phyloP scores from a whole-genome alignment of 1,140 invertebrate species.

The Musca vetustissima region DNA sequence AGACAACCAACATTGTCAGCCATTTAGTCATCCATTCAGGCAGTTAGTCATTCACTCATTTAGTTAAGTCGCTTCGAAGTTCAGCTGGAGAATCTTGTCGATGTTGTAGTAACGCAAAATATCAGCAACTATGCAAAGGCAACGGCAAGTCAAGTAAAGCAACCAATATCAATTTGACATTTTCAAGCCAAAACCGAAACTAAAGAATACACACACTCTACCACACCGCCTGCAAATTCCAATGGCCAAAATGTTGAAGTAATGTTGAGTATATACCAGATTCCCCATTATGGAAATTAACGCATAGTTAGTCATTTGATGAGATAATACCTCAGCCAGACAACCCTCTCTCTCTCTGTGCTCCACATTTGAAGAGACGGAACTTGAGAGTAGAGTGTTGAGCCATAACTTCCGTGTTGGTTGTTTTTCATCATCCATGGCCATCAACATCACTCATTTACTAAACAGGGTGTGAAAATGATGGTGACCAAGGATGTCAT shows the following conservation, averaged over 20 bases:
- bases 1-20: too few relatives aligned
- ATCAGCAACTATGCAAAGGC: too few relatives aligned
- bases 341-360: conserved; percentile 20
- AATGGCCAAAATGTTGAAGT: conserved; percentile 12
- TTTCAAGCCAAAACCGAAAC: too few relatives aligned
- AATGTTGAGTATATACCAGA: conserved; percentile 18
- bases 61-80: too few relatives aligned
- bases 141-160: too few relatives aligned
- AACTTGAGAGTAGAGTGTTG: not conserved
- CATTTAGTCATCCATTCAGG: too few relatives aligned
- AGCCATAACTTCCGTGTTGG: not conserved
- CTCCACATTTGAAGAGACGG: not conserved
- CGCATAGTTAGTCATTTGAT: conserved; percentile 32
- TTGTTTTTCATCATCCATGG: not conserved
- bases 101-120: too few relatives aligned
- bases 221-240: too few relatives aligned
- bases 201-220: too few relatives aligned
- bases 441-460: conserved; percentile 1
- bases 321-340: conserved; percentile 31
- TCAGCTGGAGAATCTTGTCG: too few relatives aligned
- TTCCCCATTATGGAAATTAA: conserved; percentile 32
- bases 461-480: not conserved
- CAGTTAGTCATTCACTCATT: too few relatives aligned
- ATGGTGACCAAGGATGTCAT: not conserved
- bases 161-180: too few relatives aligned